A percentile compares a stretch with the other conserved stretches of the same genome.
These are phyloP conservation scores for Ameiurus melas DNA, from an alignment of 2,113 vertebrate genomes.

Conservation along the genomic window DNA sequence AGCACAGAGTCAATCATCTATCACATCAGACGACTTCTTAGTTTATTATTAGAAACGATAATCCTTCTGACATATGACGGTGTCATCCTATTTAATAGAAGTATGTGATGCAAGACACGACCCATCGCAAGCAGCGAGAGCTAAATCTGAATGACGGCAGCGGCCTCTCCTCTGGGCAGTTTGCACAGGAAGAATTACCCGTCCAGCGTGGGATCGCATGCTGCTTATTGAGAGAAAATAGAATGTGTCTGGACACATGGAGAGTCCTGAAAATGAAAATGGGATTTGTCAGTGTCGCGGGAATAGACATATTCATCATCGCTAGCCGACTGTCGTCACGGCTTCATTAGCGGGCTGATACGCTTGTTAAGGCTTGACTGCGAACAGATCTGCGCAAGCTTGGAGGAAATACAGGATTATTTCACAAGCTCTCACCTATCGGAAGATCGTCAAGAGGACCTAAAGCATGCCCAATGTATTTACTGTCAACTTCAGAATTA, in stretches of 20 bases:
- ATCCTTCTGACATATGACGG: too few species aligned
- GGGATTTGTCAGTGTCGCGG: slow-evolving; percentile 52
- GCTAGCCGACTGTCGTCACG: slow-evolving; percentile 39
- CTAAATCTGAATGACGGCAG: slow-evolving; percentile 24
- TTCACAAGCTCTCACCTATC: slow-evolving; percentile 3
- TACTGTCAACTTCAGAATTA: not conserved
- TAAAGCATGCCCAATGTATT: not conserved
- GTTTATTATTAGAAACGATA: not conserved
- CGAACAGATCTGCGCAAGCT: slow-evolving; percentile 25
- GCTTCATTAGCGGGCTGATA: slow-evolving; percentile 35
- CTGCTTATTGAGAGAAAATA: slow-evolving; percentile 52
- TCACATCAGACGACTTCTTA: not conserved
- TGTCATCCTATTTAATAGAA: not conserved
- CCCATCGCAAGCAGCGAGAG: not conserved
- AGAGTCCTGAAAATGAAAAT: slow-evolving; percentile 43
- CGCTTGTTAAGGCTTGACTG: slow-evolving; percentile 33
- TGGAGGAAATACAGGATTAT: slow-evolving; percentile 24
- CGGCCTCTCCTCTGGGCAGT: not conserved
- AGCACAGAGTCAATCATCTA: not conserved
- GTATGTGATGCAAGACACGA: not conserved
- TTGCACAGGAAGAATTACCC: slow-evolving; percentile 17
- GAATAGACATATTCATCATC: slow-evolving; percentile 54
- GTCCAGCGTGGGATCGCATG: slow-evolving; percentile 14
- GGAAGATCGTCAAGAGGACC: slow-evolving; percentile 3
- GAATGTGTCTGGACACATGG: slow-evolving; percentile 54